phyloP scores from a whole-genome alignment of 2,797 vertebrate genomes.

The Leuciscus waleckii region DNA sequence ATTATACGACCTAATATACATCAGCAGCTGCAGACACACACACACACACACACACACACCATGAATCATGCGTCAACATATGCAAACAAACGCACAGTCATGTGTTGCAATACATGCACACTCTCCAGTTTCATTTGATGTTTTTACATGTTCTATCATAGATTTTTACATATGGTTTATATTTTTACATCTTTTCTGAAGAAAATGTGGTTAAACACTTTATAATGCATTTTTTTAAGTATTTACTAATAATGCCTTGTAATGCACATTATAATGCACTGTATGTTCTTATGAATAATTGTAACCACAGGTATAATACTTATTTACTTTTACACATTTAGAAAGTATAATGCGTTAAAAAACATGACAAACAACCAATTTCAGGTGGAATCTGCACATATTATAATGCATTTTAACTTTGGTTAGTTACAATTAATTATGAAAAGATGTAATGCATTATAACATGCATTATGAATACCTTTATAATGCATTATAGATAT shows the following conservation, averaged over 20 bases:
- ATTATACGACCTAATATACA: conserved; percentile 27
- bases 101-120: neutral
- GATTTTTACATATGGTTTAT: neutral
- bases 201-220: neutral
- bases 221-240: neutral
- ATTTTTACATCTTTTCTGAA: neutral
- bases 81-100: conserved; percentile 8
- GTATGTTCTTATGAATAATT: neutral
- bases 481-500: neutral
- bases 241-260: neutral
- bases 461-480: neutral
- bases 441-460: neutral
- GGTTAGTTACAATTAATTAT: neutral
- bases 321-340: no score
- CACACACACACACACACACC: conserved; percentile 16
- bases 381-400: neutral
- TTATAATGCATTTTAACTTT: neutral
- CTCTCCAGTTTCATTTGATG: neutral
- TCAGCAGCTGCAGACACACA: conserved; percentile 18
- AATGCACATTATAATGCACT: neutral
- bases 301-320: neutral
- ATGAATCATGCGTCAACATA: conserved; percentile 15
- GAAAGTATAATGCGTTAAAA: neutral
- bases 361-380: neutral
- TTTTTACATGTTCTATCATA: neutral